Evolutionary conservation across 2,113 vertebrate genomes (phyloP), one percentile per base, ranked within the genome.

Genomic region (Nematolebias whitei): DNA sequence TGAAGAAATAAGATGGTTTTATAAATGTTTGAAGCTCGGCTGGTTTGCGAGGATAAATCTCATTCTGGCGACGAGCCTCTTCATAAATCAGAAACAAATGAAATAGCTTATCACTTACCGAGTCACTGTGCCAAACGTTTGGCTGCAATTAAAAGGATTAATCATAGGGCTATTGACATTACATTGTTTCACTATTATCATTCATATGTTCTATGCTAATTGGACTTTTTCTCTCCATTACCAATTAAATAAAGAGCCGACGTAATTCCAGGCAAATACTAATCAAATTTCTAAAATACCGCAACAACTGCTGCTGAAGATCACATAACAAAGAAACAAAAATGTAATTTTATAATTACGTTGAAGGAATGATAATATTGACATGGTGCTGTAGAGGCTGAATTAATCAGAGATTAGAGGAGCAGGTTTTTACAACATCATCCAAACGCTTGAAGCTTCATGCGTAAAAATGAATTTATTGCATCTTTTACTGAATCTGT

Each of bases 141-240:
- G 90, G 86, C 86, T 75, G 68, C 48, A 69, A 89, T 90, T 82
- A 51, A 56, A 76, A 82, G 91, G 90, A 93, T 93, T 91, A 91
- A 92, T 93, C 91, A 92, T 76, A 68, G 75, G 78, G 85, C 85
- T 92, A 91, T 90, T 92, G 92, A 92, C 90, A 90, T 90, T 90
- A 87, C 87, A 92, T 91, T 89, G 80, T 87, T 88, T 76, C 83
- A 88, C 86, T 89, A 91, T 93, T 90, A 92, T 92, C 89, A 91
- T 91, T 92, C 86, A 92, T 91, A 91, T 61, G 47, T 85, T 90
- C 88, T 88, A 91, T 91, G 88, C 81, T 92, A 92, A 92, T 92
- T 89, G 87, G 83, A 76, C 79, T 22, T 39, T 56, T 45, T 13
- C 26, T 40, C 85, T 79, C 32, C 32, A 86, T 83, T 82, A 83